Base-by-base conservation (phyloP, 1,140 invertebrate genomes). In the Platorchestia sp. region DNA sequence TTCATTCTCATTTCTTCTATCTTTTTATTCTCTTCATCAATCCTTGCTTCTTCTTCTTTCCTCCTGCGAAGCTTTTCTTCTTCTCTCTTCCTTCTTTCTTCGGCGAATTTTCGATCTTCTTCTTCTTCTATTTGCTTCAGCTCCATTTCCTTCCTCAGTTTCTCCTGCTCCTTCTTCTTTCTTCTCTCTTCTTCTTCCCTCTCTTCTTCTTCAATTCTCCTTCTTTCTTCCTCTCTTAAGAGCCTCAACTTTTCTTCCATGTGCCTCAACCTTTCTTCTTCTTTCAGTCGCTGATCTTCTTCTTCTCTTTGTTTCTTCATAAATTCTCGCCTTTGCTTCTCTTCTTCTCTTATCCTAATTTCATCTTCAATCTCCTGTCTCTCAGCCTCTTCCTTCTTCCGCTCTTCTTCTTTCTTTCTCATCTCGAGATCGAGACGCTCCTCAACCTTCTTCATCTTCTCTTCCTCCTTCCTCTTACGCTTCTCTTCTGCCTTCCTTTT, bases 1-100 rank as follows among this genome's bases (percentile, higher is more conserved):
- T 95, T 47, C 43, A 3, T 95, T 89, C 42, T 86, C 42, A 47
- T 95, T 87, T 47, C 87, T 87, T 95, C 95, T 43, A 59, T 44
- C 44, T 86, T 96, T 51, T 45, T 87, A 43, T 89, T 45, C 42
- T 95, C 87, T 95, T 95, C 95, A 41, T 42, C 86, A n/a, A 42
- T 95, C 75, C 51, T n/a, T 51, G 42, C 90, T 53, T 95, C 86
- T 86, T 45, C 86, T 95, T 59, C 86, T 51, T 16, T 47, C 44
- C 75, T 59, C 45, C 41, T 89, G 41, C 53, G 0, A 41, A n/a
- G 87, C 53, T 95, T 75, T 42, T 95, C 89, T 90, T 91, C 95
- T 86, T 95, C 86, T 87, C 75, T 95, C 41, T n/a, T 96, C 75
- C 36, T 27, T 47, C 95, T 42, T 27, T 95, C 93, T 59, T 95